Percentiles rank a stretch among this genome's conserved stretches.
These are phyloP conservation scores for Ataeniobius toweri DNA, from an alignment of 2,797 vertebrate genomes.

Conservation along the genomic window DNA sequence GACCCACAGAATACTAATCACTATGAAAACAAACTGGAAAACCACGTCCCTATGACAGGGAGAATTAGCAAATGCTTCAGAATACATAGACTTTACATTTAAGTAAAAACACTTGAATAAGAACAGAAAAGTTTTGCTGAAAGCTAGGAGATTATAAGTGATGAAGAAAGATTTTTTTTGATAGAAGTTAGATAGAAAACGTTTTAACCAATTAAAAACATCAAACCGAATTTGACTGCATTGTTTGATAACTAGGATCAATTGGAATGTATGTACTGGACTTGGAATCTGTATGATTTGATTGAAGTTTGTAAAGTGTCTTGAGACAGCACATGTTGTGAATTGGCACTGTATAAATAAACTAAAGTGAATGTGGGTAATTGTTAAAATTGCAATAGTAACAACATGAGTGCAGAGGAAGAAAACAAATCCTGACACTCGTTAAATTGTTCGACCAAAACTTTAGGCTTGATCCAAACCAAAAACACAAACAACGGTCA, in stretches of 20 bases:
- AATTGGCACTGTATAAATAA: too few relatives aligned
- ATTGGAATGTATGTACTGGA: too few relatives aligned
- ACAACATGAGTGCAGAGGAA: not conserved
- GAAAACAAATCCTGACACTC: too few relatives aligned
- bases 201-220: too few relatives aligned
- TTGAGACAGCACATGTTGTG: too few relatives aligned
- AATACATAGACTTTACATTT: constrained; percentile 13
- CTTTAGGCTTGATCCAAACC: not conserved
- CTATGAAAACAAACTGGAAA: constrained; percentile 57
- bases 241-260: too few relatives aligned
- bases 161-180: too few relatives aligned
- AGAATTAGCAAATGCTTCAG: constrained; percentile 19
- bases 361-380: not conserved
- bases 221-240: too few relatives aligned
- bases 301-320: too few relatives aligned
- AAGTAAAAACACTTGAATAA: constrained; percentile 7
- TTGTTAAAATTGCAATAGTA: not conserved
- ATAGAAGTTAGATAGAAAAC: too few relatives aligned
- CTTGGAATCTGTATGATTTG: too few relatives aligned
- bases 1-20: constrained; percentile 63
- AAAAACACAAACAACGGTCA: not conserved
- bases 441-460: too few relatives aligned
- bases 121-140: not conserved
- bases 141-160: not conserved
- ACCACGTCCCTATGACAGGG: constrained; percentile 17